Evolutionary conservation across 1,140 invertebrate species (phyloP).

Genomic region (Cyclargus thomasi): DNA sequence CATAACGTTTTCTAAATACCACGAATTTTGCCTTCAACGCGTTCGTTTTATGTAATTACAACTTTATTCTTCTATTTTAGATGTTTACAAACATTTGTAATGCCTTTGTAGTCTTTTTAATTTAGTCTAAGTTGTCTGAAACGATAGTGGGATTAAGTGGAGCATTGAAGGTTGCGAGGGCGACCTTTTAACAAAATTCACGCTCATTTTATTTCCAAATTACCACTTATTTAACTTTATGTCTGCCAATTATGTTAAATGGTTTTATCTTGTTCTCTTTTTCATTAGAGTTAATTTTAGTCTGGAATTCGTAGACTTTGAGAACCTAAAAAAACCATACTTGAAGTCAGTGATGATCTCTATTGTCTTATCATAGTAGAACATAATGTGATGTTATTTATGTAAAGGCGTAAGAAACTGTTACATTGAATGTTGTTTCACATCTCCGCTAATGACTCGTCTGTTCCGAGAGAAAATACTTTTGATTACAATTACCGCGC

Average conservation of each 20-base stretch:
- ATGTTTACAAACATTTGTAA: not conserved
- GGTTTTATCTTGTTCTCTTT: not conserved
- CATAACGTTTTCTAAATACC: not conserved
- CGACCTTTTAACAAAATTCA: not conserved
- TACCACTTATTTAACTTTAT: too few species aligned
- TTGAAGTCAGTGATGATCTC: too few species aligned
- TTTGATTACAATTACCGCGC: constrained; percentile 55
- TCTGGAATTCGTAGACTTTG: not conserved
- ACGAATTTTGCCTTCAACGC: not conserved
- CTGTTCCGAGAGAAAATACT: constrained; percentile 54
- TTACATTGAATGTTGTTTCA: constrained; percentile 46
- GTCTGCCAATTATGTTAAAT: not conserved
- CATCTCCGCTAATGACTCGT: constrained; percentile 42
- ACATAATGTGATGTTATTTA: constrained; percentile 11
- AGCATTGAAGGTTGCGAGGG: not conserved
- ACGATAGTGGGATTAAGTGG: not conserved
- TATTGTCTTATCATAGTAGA: not conserved
- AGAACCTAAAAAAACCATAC: too few species aligned
- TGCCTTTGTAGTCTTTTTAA: not conserved
- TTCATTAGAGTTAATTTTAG: not conserved
- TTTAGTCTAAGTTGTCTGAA: not conserved
- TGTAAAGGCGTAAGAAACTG: constrained; percentile 17
- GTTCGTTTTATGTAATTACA: not conserved
- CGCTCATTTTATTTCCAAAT: not conserved
- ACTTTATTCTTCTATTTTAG: not conserved